Conservation (phyloP, 2,113 vertebrate genomes). For the Phaethon lepturus region DNA sequence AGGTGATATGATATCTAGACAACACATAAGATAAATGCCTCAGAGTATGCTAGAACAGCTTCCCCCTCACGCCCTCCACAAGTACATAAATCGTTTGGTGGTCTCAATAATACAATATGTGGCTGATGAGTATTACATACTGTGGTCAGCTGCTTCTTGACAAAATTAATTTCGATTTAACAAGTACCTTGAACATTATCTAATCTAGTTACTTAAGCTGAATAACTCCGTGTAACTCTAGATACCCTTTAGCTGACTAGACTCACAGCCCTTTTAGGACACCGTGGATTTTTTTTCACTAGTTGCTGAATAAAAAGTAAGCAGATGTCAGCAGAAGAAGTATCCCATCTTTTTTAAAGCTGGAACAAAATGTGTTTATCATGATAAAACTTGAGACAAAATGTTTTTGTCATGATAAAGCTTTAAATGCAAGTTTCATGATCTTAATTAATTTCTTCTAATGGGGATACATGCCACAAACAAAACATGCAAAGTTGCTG, state of each 20-base stretch:
- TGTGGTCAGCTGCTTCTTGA: conserved; percentile 24
- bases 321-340: conserved; percentile 25
- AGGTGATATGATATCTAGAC: conserved; percentile 77
- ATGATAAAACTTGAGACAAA: conserved; percentile 21
- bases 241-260: background rate
- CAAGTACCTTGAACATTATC: conserved; percentile 23
- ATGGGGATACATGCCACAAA: background rate
- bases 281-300: conserved; percentile 8
- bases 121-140: conserved; percentile 30
- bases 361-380: background rate
- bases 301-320: conserved; percentile 52
- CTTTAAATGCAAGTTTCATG: conserved; percentile 27
- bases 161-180: conserved; percentile 53
- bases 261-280: background rate
- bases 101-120: conserved; percentile 26
- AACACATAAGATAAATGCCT: conserved; percentile 74
- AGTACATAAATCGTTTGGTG: conserved; percentile 59
- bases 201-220: conserved; percentile 13
- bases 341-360: background rate
- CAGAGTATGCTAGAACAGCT: conserved; percentile 51
- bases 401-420: background rate
- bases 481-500: background rate
- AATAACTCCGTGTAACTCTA: background rate
- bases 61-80: conserved; percentile 25
- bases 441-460: conserved; percentile 15